Conservation (phyloP, 1,140 invertebrate species). For the Stegodyphus mimosarum region DNA sequence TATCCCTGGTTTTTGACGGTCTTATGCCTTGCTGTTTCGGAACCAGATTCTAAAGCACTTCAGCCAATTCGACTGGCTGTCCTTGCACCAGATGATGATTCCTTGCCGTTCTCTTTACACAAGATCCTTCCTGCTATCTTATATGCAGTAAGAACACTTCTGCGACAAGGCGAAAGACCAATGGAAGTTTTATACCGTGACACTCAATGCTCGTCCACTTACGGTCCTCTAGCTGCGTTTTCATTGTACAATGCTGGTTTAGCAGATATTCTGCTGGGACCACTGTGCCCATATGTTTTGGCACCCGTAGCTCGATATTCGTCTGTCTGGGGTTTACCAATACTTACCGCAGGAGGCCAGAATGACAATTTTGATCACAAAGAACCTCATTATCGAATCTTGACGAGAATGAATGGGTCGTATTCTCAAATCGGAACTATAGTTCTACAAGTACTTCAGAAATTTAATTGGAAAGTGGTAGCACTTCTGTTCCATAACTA, state of each 20-base stretch:
- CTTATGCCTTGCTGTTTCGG: background rate
- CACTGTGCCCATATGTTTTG: conserved; percentile 90
- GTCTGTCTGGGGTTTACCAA: conserved; percentile 87
- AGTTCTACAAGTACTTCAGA: conserved; percentile 75
- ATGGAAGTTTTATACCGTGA: conserved; percentile 79
- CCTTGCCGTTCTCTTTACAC: conserved; percentile 75
- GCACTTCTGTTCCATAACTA: conserved; percentile 67
- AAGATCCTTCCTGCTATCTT: conserved; percentile 80
- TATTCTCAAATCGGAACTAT: conserved; percentile 75
- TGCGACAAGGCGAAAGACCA: conserved; percentile 74
- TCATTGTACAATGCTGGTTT: conserved; percentile 76
- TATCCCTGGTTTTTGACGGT: background rate
- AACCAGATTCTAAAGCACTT: background rate
- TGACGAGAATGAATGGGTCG: conserved; percentile 88
- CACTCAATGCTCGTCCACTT: conserved; percentile 82
- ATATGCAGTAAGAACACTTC: conserved; percentile 74
- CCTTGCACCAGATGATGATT: conserved; percentile 75
- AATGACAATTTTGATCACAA: conserved; percentile 83
- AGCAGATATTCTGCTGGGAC: conserved; percentile 87
- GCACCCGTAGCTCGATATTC: conserved; percentile 90
- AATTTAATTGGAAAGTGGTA: conserved; percentile 79
- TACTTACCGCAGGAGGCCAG: conserved; percentile 85
- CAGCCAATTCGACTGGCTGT: conserved; percentile 71
- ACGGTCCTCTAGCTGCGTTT: conserved; percentile 82
- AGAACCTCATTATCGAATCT: conserved; percentile 75